Conservation (phyloP, 1,140 invertebrate species). For the Piezodorus guildinii region DNA sequence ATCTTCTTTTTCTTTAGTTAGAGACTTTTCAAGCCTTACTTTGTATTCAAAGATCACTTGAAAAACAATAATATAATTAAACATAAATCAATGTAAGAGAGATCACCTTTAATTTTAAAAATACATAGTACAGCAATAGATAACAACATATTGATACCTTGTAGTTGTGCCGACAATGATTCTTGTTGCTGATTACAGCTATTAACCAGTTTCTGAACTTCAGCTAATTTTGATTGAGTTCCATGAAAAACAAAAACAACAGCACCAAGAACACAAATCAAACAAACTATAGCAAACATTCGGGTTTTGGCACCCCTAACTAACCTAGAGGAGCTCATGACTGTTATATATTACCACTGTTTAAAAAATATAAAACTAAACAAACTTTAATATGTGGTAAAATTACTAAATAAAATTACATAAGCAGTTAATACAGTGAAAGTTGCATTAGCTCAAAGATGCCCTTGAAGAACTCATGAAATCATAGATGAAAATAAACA, state of each 20-base stretch:
- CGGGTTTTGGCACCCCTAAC: slow-evolving; percentile 28
- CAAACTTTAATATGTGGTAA: neutral
- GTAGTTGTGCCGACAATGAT: slow-evolving; percentile 30
- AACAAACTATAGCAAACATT: slow-evolving; percentile 28
- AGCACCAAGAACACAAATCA: slow-evolving; percentile 27
- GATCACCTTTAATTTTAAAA: neutral
- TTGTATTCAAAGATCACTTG: slow-evolving; percentile 20
- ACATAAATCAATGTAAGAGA: neutral
- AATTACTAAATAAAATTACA: neutral
- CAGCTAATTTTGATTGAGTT: slow-evolving; percentile 29
- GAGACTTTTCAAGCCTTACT: slow-evolving; percentile 18
- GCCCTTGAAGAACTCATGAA: slow-evolving; percentile 5
- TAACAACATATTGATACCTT: slow-evolving; percentile 30
- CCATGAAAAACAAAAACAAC: slow-evolving; percentile 30
- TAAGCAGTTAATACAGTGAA: slow-evolving; percentile 1
- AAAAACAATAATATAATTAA: neutral
- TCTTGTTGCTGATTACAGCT: slow-evolving; percentile 31
- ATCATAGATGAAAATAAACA: neutral
- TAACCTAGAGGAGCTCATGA: slow-evolving; percentile 25
- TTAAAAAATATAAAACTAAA: neutral
- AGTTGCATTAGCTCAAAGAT: neutral
- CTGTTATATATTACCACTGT: neutral
- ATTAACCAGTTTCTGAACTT: slow-evolving; percentile 26
- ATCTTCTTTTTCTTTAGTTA: slow-evolving; percentile 17
- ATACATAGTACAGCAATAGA: neutral